These are phyloP conservation scores for Talpa occidentalis DNA, from an alignment of 2,113 vertebrate species.

Conservation along the genomic window DNA sequence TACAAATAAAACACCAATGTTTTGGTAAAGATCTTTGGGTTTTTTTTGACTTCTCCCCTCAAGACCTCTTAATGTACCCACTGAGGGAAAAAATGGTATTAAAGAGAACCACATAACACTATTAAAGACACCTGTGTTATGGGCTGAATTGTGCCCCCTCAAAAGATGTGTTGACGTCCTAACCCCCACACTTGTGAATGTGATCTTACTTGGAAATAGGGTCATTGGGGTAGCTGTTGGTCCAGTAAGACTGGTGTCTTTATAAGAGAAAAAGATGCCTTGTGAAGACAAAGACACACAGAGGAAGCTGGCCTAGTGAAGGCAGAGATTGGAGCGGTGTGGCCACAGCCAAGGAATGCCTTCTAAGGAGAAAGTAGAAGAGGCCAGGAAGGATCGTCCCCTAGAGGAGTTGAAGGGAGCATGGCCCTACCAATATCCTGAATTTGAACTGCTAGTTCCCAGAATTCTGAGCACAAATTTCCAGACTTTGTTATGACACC, in stretches of 20 bases:
- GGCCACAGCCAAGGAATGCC: neutral
- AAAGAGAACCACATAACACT: neutral
- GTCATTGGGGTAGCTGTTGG: neutral
- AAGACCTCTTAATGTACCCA: neutral
- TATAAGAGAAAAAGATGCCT: neutral
- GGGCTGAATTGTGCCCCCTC: neutral
- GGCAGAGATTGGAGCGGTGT: neutral
- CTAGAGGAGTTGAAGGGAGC: neutral
- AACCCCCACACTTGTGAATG: neutral
- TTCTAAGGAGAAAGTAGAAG: neutral
- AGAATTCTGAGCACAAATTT: neutral
- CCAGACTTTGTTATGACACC: neutral
- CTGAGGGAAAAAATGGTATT: neutral
- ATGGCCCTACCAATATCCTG: too few species aligned
- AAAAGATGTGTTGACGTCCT: neutral
- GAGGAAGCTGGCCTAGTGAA: neutral
- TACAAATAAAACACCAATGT: neutral
- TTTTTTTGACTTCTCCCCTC: neutral
- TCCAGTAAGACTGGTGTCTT: neutral
- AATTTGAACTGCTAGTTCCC: neutral
- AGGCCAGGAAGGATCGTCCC: neutral
- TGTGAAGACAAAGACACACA: neutral
- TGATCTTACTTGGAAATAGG: neutral
- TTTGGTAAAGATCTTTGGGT: neutral
- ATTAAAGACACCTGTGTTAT: neutral